These are phyloP conservation scores for Mycalesis mineus DNA, from an alignment of 2,888 invertebrate genomes.

Conservation along the genomic window DNA sequence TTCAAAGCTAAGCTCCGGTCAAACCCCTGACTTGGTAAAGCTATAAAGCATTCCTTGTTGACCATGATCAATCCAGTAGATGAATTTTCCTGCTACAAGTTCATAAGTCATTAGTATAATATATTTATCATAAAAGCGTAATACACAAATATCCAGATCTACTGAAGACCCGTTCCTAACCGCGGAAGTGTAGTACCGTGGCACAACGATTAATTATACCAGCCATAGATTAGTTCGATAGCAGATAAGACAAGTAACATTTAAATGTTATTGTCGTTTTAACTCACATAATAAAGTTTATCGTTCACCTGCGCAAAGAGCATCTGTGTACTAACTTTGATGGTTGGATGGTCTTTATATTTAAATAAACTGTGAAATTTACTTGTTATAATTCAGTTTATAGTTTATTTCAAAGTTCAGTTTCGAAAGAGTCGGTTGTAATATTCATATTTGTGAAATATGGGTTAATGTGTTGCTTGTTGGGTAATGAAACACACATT, in stretches of 20 bases:
- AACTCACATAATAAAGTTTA: conserved; percentile 33
- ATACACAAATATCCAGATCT: conserved; percentile 32
- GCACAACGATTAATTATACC: conserved; percentile 54
- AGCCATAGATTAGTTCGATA: conserved; percentile 44
- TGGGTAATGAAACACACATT: no score
- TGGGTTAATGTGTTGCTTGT: background rate
- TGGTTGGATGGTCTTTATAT: conserved; percentile 26
- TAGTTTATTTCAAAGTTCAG: conserved; percentile 15
- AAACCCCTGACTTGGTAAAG: no score
- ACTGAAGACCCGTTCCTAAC: conserved; percentile 45
- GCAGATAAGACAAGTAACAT: conserved; percentile 36
- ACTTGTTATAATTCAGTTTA: conserved; percentile 25
- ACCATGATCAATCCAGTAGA: no score
- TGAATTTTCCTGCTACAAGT: conserved; percentile 1
- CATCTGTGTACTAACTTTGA: conserved; percentile 31
- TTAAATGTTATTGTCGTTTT: conserved; percentile 35
- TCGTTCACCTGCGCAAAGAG: conserved; percentile 31
- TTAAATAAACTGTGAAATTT: conserved; percentile 27
- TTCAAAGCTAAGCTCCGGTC: no score
- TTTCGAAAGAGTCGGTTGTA: conserved; percentile 4
- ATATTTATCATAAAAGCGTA: conserved; percentile 19
- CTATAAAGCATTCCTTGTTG: no score
- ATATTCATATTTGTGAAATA: background rate
- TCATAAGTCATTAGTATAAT: conserved; percentile 12
- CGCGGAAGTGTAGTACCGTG: conserved; percentile 50